These are phyloP conservation scores for Heliothis subflexa DNA, from an alignment of 1,140 invertebrate genomes.

Conservation along the genomic window DNA sequence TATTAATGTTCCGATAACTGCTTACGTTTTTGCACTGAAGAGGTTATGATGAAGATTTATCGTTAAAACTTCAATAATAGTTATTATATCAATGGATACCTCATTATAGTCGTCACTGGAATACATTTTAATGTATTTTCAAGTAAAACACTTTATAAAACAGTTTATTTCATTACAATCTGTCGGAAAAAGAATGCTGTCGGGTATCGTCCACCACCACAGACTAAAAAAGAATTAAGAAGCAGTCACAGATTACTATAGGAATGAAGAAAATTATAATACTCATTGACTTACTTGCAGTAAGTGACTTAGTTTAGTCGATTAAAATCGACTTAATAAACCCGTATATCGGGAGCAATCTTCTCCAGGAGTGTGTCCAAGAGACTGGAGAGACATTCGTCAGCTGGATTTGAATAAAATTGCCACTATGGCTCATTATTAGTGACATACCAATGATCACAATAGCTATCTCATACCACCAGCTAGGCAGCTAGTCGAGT, in stretches of 20 bases:
- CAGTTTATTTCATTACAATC: constrained; percentile 8
- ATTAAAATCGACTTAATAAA: too few relatives aligned
- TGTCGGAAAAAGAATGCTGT: constrained; percentile 20
- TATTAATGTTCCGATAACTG: constrained; percentile 33
- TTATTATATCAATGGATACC: constrained; percentile 60
- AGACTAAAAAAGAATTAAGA: neutral
- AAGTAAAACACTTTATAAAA: neutral
- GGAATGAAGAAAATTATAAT: too few relatives aligned
- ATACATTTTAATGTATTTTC: constrained; percentile 74
- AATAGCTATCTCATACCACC: too few relatives aligned
- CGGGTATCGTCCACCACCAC: neutral
- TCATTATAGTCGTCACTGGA: constrained; percentile 86
- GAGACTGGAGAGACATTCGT: too few relatives aligned
- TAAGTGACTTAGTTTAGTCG: too few relatives aligned
- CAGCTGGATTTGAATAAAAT: too few relatives aligned
- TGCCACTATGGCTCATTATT: too few relatives aligned
- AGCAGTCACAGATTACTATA: neutral
- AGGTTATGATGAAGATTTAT: constrained; percentile 50
- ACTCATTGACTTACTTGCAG: too few relatives aligned
- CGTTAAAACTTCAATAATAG: constrained; percentile 24
- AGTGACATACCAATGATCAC: too few relatives aligned
- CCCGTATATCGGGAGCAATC: too few relatives aligned
- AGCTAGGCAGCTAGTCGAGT: too few relatives aligned
- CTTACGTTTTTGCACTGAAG: constrained; percentile 46
- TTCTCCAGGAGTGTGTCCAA: too few relatives aligned